phyloP scores from a whole-genome alignment of 2,888 invertebrate genomes.

The Drosophila fulvimacula region DNA sequence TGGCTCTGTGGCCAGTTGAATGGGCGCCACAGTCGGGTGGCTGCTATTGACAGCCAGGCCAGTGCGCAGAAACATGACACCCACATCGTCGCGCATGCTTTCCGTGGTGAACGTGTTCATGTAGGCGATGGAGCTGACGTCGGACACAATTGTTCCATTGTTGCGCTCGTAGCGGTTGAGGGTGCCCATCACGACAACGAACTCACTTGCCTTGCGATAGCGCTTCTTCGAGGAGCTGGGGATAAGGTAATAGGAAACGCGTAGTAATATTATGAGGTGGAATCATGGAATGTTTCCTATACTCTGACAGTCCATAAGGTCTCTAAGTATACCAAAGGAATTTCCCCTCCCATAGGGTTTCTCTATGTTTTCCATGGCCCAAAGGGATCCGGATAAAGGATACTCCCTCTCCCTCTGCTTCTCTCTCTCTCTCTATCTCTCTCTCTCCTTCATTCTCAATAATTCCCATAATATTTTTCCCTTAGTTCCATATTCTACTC shows the following conservation, averaged over 20 bases:
- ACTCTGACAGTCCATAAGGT: not conserved
- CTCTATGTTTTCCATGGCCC: no score
- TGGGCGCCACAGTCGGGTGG: conserved; percentile 72
- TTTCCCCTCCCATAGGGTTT: no score
- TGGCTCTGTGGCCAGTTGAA: conserved; percentile 55
- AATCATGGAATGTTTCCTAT: not conserved
- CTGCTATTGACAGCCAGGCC: conserved; percentile 64
- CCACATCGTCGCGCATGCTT: conserved; percentile 82
- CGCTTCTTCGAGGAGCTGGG: conserved; percentile 66
- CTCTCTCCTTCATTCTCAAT: not conserved
- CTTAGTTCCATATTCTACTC: conserved; percentile 37
- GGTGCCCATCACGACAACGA: conserved; percentile 82
- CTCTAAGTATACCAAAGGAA: not conserved
- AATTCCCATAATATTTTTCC: not conserved
- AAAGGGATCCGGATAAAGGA: no score
- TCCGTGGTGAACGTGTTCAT: conserved; percentile 75
- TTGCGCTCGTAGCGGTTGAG: conserved; percentile 76
- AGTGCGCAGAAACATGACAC: conserved; percentile 75
- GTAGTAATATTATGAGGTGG: not conserved
- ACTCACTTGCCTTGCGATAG: conserved; percentile 80
- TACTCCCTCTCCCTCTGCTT: not conserved
- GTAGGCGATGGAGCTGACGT: conserved; percentile 75
- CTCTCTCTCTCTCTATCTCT: no score
- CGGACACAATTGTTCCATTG: conserved; percentile 77
- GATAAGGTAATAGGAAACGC: not conserved